Base-by-base conservation (phyloP, 2,113 vertebrate species). In the Pipra filicauda region DNA sequence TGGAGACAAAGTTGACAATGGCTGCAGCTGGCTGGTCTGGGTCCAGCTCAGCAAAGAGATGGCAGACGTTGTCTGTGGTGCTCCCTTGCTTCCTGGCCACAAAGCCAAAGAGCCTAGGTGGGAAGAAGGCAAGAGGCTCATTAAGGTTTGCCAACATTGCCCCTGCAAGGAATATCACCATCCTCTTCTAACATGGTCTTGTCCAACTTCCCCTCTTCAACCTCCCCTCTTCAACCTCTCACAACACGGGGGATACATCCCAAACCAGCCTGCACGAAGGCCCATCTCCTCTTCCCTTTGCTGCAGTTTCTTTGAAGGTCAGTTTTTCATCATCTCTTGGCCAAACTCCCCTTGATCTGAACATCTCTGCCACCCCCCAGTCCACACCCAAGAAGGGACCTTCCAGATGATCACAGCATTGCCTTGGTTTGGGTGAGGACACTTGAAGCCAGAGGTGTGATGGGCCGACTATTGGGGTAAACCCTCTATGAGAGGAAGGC, bases 71-170 rank as follows among this genome's bases (percentile, higher is more conserved):
- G 98, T 99, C 99, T 13, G 99, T 99, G 91, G 98, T 99, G 97
- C 99, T 99, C 94, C 99, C 99, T 97, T 99, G 99, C 95, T 99
- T 99, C 83, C 99, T 98, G 21, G 99, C 99, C 97, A 99, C 99
- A 0, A 99, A 99, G 61, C 99, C 99, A 1, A 99, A 99, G 96
- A 99, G 98, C 97, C 99, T 99, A 96, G 2, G 35, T 27, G 41
- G 13, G 92, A 21, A 87, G 30, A 94, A 91, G 58, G 30, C 2
- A 11, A 70, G 41, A 74, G 27, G 6, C 8, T 93, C 70, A 83
- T 73, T 4, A 6, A 79, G 41, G 33, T 41, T 79, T 72, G 52
- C 21, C 80, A 82, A 15, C 20, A 2, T 23, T 85, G 23, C 51
- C 80, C 51, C 62, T 9, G 3, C 41, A 83, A n/a, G 2, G 10